Conservation (phyloP, 2,888 invertebrate species). For the Pecten maximus region DNA sequence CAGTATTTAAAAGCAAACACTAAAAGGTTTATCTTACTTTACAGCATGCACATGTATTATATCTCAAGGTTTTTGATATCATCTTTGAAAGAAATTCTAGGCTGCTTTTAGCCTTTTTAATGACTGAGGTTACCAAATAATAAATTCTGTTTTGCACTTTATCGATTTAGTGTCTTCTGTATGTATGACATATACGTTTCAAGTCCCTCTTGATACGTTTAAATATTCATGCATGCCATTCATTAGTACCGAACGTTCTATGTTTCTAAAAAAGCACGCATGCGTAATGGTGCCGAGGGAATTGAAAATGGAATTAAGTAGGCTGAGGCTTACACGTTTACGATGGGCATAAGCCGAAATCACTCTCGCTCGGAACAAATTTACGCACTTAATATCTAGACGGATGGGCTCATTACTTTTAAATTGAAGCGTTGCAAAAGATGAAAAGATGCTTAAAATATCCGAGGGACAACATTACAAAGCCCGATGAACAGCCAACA, state of each 20-base stretch:
- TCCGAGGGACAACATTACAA: not conserved
- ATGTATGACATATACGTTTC: slow-evolving; percentile 26
- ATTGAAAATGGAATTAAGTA: slow-evolving; percentile 35
- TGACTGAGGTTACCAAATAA: not conserved
- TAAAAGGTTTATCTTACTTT: slow-evolving; percentile 16
- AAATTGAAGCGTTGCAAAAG: slow-evolving; percentile 35
- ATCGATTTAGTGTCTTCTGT: slow-evolving; percentile 17
- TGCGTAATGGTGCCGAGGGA: slow-evolving; percentile 30
- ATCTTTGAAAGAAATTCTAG: not conserved
- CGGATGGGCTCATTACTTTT: slow-evolving; percentile 16
- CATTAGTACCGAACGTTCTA: slow-evolving; percentile 18
- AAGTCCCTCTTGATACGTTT: slow-evolving; percentile 15
- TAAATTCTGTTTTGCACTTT: slow-evolving; percentile 25
- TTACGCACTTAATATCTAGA: slow-evolving; percentile 33
- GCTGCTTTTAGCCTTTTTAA: slow-evolving; percentile 25
- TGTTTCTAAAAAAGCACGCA: not conserved
- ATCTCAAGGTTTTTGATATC: slow-evolving; percentile 17
- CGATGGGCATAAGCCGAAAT: slow-evolving; percentile 30
- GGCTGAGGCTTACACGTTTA: not conserved
- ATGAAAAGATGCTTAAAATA: slow-evolving; percentile 35
- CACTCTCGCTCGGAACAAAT: slow-evolving; percentile 5
- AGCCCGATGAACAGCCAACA: not conserved
- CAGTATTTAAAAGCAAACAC: not conserved
- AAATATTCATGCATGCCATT: slow-evolving; percentile 30
- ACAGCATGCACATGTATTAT: not conserved